phyloP scores from a whole-genome alignment of 2,113 vertebrate species.

The Pomatorhinus ruficollis region DNA sequence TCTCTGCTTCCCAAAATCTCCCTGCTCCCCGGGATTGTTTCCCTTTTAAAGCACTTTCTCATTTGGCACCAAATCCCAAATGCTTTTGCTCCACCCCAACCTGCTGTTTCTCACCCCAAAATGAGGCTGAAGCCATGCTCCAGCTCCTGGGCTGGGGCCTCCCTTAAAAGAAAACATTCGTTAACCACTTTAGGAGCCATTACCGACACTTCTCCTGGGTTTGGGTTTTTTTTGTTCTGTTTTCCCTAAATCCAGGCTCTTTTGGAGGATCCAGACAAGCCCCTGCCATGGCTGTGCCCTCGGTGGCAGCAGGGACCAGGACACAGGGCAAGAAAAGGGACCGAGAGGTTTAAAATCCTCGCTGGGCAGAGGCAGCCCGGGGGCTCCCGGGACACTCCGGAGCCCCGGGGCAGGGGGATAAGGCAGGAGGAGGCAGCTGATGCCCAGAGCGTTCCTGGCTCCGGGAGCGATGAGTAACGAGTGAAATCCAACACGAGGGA shows the following conservation, averaged over 20 bases:
- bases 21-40: background rate
- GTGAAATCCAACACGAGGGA: background rate
- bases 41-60: background rate
- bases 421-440: background rate
- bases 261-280: background rate
- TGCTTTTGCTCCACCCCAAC: background rate
- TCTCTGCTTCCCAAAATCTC: background rate
- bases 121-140: accelerated
- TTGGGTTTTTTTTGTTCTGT: background rate
- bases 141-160: background rate
- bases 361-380: background rate
- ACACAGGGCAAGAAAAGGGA: accelerated
- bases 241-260: background rate
- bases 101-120: background rate
- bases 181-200: background rate
- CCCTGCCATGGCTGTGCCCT: accelerated
- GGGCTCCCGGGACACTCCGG: accelerated
- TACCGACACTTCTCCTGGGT: accelerated
- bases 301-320: background rate
- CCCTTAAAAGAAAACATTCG: background rate
- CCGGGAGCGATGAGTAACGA: accelerated
- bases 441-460: background rate
- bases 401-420: background rate
- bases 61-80: background rate
- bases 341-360: background rate